A percentile compares a stretch with the other conserved stretches of the same genome.
Conservation (phyloP, 2,113 vertebrate genomes). For the Desmodus rotundus region DNA sequence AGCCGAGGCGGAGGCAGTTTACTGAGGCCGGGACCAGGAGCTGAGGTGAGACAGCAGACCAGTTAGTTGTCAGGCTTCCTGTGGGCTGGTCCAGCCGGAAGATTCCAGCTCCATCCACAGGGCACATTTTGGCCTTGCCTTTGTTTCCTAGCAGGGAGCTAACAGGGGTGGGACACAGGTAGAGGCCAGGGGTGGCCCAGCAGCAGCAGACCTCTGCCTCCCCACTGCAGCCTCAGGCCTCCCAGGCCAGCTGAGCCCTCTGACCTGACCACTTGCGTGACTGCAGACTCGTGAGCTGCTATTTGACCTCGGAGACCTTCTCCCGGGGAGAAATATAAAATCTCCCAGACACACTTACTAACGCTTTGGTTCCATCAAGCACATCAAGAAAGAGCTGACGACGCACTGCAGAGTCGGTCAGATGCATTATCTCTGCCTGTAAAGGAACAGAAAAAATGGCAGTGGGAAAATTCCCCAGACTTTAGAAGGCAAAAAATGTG, state of each 20-base stretch:
- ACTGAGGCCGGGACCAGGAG: slow-evolving; percentile 87
- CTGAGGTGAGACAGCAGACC: slow-evolving; percentile 73
- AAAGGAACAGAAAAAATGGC: neutral
- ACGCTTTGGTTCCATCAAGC: slow-evolving; percentile 89
- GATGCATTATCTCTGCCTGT: slow-evolving; percentile 92
- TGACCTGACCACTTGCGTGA: neutral
- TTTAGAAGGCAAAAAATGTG: neutral
- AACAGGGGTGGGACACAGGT: accelerated
- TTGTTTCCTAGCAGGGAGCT: neutral
- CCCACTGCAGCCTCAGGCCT: neutral
- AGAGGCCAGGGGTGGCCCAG: neutral
- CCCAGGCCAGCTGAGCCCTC: neutral
- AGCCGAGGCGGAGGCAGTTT: slow-evolving; percentile 91
- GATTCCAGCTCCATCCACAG: neutral
- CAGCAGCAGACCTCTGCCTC: neutral
- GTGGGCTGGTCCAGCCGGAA: neutral
- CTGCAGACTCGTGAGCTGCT: neutral
- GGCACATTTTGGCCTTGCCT: neutral
- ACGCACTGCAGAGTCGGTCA: slow-evolving; percentile 85
- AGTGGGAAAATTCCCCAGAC: neutral
- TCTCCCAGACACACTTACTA: slow-evolving; percentile 82
- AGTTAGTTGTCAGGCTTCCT: neutral
- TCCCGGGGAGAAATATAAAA: neutral
- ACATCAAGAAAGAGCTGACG: slow-evolving; percentile 94
- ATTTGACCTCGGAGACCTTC: neutral